A percentile compares a stretch with the other conserved stretches of the same genome.
Evolutionary conservation across 37 sponge, comb jelly and placozoan genomes (phyloP).

Genomic region (Ephydatia muelleri): DNA sequence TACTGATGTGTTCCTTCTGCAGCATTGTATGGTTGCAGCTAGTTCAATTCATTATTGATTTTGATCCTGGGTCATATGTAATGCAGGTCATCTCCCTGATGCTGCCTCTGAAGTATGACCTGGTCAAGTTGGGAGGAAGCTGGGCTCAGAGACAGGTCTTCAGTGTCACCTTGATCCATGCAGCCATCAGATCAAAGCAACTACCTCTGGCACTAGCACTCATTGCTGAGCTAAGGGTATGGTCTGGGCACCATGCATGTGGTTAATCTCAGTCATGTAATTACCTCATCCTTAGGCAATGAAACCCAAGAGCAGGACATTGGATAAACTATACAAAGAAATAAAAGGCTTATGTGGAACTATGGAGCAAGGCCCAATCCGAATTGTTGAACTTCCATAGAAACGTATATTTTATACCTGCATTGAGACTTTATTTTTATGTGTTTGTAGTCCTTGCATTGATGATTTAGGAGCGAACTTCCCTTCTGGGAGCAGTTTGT

Average conservation of each 20-base stretch:
- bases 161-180: conserved; percentile 37
- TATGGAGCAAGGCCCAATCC: too few relatives aligned
- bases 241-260: neutral
- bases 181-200: conserved; percentile 55
- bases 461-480: too few relatives aligned
- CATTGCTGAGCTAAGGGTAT: conserved; percentile 60
- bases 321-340: neutral
- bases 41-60: neutral
- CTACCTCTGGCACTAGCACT: conserved; percentile 33
- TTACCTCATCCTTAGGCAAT: neutral
- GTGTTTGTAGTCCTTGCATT: too few relatives aligned
- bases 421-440: too few relatives aligned
- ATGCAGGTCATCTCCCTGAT: conserved; percentile 39
- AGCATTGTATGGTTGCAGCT: too few relatives aligned
- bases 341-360: neutral
- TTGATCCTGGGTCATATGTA: neutral
- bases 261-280: neutral
- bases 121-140: conserved; percentile 41
- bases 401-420: too few relatives aligned
- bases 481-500: too few relatives aligned
- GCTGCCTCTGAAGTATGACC: conserved; percentile 35
- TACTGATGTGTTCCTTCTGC: too few relatives aligned
- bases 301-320: neutral
- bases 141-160: conserved; percentile 62
- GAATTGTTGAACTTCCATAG: too few relatives aligned